Percentiles rank a stretch among this genome's conserved stretches.
phyloP scores from a whole-genome alignment of 2,888 invertebrate species.

The Arrhopalites spinosus region DNA sequence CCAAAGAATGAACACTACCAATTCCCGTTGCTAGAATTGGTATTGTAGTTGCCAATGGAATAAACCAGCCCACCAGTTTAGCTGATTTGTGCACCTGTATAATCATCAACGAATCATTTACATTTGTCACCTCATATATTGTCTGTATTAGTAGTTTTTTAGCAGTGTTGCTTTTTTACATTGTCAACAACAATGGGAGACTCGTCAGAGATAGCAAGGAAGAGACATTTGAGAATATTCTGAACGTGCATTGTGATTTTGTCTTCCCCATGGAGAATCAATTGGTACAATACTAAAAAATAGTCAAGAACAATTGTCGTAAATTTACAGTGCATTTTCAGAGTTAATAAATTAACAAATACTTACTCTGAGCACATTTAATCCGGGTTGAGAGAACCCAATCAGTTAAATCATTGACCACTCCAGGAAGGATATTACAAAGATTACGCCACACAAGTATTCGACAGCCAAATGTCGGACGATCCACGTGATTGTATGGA shows the following conservation, averaged over 20 bases:
- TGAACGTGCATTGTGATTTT: slow-evolving; percentile 73
- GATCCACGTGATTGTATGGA: slow-evolving; percentile 52
- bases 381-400: slow-evolving; percentile 75
- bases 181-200: slow-evolving; percentile 61
- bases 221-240: slow-evolving; percentile 66
- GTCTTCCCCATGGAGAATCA: slow-evolving; percentile 71
- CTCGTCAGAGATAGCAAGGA: slow-evolving; percentile 57
- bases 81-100: slow-evolving; percentile 70
- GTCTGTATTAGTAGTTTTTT: no score
- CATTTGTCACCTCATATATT: no score
- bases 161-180: slow-evolving; percentile 59
- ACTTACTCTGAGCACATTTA: slow-evolving; percentile 74
- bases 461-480: slow-evolving; percentile 89
- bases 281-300: not conserved
- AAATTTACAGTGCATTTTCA: slow-evolving; percentile 62
- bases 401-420: slow-evolving; percentile 73
- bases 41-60: slow-evolving; percentile 69
- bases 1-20: slow-evolving; percentile 58
- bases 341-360: slow-evolving; percentile 73
- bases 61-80: slow-evolving; percentile 77
- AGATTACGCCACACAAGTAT: slow-evolving; percentile 75
- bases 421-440: slow-evolving; percentile 73
- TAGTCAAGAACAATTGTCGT: no score
- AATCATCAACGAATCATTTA: slow-evolving; percentile 42
- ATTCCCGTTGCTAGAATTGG: slow-evolving; percentile 56